These are phyloP conservation scores for Hydrotaea diabolus DNA, from an alignment of 2,888 invertebrate species.

Conservation along the genomic window DNA sequence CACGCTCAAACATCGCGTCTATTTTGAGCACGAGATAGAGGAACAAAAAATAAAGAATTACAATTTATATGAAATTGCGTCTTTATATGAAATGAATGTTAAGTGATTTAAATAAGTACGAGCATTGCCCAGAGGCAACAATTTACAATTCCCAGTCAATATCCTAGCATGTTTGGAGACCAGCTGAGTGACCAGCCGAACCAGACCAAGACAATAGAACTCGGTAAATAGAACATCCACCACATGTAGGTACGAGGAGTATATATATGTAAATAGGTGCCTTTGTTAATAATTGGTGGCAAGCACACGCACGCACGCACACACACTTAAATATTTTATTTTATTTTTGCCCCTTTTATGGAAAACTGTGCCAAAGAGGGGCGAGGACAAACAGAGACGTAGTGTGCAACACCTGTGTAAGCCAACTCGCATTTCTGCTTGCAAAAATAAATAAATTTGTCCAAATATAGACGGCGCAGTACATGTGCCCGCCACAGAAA, in stretches of 20 bases:
- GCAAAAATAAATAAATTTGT: too few species aligned
- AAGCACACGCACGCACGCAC: neutral
- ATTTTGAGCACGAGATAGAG: neutral
- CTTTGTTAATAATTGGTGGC: neutral
- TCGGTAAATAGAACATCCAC: slow-evolving; percentile 6
- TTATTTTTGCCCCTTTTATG: too few species aligned
- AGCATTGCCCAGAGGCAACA: neutral
- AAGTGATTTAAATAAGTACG: slow-evolving; percentile 25
- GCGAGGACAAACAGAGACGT: too few species aligned
- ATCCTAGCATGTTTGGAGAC: neutral
- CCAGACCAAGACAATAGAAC: slow-evolving; percentile 7
- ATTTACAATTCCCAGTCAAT: neutral
- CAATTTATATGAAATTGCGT: slow-evolving; percentile 60
- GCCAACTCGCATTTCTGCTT: too few species aligned
- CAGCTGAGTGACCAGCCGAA: neutral
- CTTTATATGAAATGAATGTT: slow-evolving; percentile 43
- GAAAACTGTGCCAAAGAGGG: too few species aligned
- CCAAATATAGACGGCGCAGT: too few species aligned
- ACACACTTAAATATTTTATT: too few species aligned
- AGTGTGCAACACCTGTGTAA: too few species aligned
- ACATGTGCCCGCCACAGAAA: too few species aligned
- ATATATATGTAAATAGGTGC: neutral
- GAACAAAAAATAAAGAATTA: neutral
- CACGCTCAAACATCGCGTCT: too few species aligned
- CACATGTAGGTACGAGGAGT: too few species aligned